Evolutionary conservation across 2,113 vertebrate genomes (phyloP).

Genomic region (Morone saxatilis): DNA sequence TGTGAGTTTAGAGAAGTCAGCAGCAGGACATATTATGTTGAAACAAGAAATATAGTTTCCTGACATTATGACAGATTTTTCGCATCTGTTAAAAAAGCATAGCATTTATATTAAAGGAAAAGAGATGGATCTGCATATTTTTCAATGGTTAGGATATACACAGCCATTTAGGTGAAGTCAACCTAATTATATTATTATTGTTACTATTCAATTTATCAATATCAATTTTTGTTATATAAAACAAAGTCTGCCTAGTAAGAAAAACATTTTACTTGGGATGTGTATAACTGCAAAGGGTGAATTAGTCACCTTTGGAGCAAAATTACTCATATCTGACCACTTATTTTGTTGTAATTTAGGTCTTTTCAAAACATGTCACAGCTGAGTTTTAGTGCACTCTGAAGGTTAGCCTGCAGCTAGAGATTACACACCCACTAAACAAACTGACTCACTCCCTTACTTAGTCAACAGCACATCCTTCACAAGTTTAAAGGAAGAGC

Average conservation of each 20-base stretch:
- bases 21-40: not conserved
- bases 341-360: slow-evolving; percentile 29
- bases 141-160: too few species aligned
- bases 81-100: not conserved
- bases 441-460: slow-evolving; percentile 27
- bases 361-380: slow-evolving; percentile 19
- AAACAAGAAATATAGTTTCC: not conserved
- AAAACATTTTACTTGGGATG: too few species aligned
- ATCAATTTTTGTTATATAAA: not conserved
- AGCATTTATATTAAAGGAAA: not conserved
- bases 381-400: slow-evolving; percentile 16
- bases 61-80: not conserved
- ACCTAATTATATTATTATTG: not conserved
- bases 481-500: slow-evolving; percentile 7
- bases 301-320: slow-evolving; percentile 8
- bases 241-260: not conserved
- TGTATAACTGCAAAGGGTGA: not conserved
- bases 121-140: not conserved
- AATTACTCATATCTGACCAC: slow-evolving; percentile 6
- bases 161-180: not conserved
- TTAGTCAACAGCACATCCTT: slow-evolving; percentile 36
- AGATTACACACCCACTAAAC: slow-evolving; percentile 35
- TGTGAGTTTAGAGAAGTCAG: not conserved
- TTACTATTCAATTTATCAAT: not conserved
- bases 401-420: slow-evolving; percentile 35